phyloP scores from a whole-genome alignment of 2,797 vertebrate genomes.

The Esox lucius region DNA sequence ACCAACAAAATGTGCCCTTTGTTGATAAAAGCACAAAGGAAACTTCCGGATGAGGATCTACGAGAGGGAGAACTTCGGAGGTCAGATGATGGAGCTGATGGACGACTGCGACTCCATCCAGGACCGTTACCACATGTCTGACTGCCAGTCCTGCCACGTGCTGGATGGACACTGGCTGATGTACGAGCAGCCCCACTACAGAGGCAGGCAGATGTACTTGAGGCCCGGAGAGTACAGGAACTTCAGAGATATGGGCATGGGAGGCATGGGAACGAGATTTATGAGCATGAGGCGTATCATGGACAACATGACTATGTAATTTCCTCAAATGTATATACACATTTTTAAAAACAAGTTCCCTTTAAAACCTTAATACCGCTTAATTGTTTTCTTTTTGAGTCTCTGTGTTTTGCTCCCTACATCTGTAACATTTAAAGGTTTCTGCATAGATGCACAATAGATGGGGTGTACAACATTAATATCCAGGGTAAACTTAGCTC shows the following conservation, averaged over 20 bases:
- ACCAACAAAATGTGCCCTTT: neutral
- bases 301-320: constrained; percentile 13
- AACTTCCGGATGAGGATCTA: constrained; percentile 24
- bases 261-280: constrained; percentile 17
- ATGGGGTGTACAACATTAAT: neutral
- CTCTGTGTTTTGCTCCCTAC: neutral
- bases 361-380: neutral
- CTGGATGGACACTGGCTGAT: constrained; percentile 52
- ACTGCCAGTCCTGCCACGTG: constrained; percentile 46
- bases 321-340: neutral
- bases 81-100: constrained; percentile 24
- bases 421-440: neutral
- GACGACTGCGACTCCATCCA: constrained; percentile 45
- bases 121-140: constrained; percentile 40
- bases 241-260: constrained; percentile 30
- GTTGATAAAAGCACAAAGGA: constrained; percentile 49
- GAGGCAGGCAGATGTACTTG: constrained; percentile 45
- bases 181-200: constrained; percentile 49
- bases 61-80: constrained; percentile 23
- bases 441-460: neutral
- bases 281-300: constrained; percentile 41
- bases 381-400: neutral
- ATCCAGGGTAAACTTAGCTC: neutral
- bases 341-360: neutral
- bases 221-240: constrained; percentile 50